These are phyloP conservation scores for Platysternon megacephalum DNA, from an alignment of 2,113 vertebrate genomes.

Conservation along the genomic window DNA sequence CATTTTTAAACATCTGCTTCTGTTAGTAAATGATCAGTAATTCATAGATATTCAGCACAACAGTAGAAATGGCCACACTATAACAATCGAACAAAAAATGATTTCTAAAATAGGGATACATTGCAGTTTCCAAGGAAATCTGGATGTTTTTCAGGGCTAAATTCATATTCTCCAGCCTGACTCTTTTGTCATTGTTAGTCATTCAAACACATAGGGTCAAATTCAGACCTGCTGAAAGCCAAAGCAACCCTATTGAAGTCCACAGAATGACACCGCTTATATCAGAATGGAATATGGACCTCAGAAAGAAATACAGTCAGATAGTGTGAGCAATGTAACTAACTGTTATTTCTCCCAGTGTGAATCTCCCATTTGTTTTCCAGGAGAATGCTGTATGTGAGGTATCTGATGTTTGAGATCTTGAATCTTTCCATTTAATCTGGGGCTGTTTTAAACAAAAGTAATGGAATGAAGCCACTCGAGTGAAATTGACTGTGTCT, in stretches of 20 bases:
- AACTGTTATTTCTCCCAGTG: neutral
- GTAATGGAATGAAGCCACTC: slow-evolving; percentile 9
- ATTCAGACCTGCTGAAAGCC: neutral
- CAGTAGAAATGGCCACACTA: neutral
- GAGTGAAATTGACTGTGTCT: slow-evolving; percentile 47
- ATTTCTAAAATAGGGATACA: neutral
- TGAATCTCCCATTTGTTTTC: neutral
- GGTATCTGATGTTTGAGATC: slow-evolving; percentile 8
- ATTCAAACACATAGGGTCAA: neutral
- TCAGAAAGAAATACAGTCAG: neutral
- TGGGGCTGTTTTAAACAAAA: slow-evolving; percentile 3
- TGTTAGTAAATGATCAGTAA: neutral
- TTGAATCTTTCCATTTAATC: slow-evolving; percentile 31
- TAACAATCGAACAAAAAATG: rapidly evolving
- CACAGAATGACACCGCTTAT: rapidly evolving
- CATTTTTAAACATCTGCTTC: neutral
- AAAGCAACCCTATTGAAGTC: neutral
- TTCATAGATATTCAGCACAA: neutral
- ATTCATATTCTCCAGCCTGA: neutral
- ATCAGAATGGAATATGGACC: neutral
- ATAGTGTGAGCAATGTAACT: neutral
- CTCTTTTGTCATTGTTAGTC: neutral
- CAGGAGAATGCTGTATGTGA: neutral
- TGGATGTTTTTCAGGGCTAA: neutral
- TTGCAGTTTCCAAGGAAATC: neutral